Percentiles rank a stretch among this genome's conserved stretches.
Conservation (phyloP, 2,888 invertebrate genomes). For the Hypselothyrea guttata region DNA sequence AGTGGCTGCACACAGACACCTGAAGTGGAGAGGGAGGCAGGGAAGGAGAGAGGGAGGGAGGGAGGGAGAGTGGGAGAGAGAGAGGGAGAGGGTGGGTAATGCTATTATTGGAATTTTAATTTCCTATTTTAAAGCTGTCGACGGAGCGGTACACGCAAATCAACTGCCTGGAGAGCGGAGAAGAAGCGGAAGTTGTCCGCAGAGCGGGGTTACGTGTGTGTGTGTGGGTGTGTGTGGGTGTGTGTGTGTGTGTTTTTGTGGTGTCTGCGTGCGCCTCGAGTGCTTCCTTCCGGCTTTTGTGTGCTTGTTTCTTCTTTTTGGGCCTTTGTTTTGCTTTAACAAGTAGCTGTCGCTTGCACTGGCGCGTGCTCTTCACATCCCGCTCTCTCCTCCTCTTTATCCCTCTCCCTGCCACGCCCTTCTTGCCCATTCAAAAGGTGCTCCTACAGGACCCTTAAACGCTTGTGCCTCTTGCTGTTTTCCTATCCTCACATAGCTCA, state of each 20-base stretch:
- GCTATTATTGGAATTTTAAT: slow-evolving; percentile 76
- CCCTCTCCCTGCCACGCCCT: neutral
- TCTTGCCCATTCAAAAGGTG: no score
- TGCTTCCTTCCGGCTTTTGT: slow-evolving; percentile 56
- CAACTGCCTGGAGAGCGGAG: no score
- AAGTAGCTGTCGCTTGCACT: slow-evolving; percentile 55
- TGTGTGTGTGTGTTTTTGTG: slow-evolving; percentile 21
- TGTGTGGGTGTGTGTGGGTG: slow-evolving; percentile 8
- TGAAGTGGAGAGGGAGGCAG: slow-evolving; percentile 2
- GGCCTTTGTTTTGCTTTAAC: slow-evolving; percentile 43
- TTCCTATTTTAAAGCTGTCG: slow-evolving; percentile 71
- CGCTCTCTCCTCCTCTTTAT: neutral
- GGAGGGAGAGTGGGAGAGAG: slow-evolving; percentile 19
- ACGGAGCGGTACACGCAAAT: slow-evolving; percentile 40
- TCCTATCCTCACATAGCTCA: no score
- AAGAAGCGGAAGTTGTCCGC: slow-evolving; percentile 12
- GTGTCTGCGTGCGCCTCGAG: slow-evolving; percentile 29
- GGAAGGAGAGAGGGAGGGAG: slow-evolving; percentile 1
- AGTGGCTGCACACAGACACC: slow-evolving; percentile 48
- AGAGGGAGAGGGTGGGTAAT: slow-evolving; percentile 15
- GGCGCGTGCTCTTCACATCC: slow-evolving; percentile 26
- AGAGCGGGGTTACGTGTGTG: slow-evolving; percentile 19
- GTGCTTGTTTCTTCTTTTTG: slow-evolving; percentile 27
- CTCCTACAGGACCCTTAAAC: no score
- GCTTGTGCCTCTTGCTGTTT: no score